These are phyloP conservation scores for Rhabdophis nuchalis DNA, from an alignment of 2,797 vertebrate species.

Conservation along the genomic window DNA sequence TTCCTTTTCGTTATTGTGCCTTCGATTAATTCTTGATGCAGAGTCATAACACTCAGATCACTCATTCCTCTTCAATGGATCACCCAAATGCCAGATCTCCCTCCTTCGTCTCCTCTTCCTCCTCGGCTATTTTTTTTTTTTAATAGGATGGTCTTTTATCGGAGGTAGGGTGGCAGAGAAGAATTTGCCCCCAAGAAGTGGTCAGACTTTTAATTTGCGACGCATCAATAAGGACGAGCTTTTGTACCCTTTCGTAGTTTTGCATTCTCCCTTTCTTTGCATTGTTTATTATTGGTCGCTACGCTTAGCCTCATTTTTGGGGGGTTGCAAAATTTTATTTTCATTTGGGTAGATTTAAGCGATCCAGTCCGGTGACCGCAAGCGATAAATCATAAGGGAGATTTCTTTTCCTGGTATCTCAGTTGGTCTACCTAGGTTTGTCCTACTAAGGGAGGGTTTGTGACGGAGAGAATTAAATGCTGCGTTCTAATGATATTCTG, in stretches of 20 bases:
- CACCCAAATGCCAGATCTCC: neutral
- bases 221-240: neutral
- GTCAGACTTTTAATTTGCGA: neutral
- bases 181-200: neutral
- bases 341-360: neutral
- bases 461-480: neutral
- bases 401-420: neutral
- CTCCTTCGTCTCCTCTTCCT: neutral
- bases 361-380: neutral
- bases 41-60: slow-evolving; percentile 39
- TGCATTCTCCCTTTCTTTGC: neutral
- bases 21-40: slow-evolving; percentile 16
- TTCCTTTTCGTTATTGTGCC: neutral
- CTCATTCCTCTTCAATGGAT: rapidly evolving
- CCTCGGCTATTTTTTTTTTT: neutral
- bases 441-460: neutral
- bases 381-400: neutral
- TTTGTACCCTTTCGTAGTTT: neutral
- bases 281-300: neutral
- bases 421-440: too few species aligned
- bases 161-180: neutral
- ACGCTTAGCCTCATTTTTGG: neutral
- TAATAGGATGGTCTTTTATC: neutral
- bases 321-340: neutral
- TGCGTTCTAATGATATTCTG: neutral